phyloP scores from a whole-genome alignment of 64 coral and sea anemone species.

The Hydrozoanthus tunicans region DNA sequence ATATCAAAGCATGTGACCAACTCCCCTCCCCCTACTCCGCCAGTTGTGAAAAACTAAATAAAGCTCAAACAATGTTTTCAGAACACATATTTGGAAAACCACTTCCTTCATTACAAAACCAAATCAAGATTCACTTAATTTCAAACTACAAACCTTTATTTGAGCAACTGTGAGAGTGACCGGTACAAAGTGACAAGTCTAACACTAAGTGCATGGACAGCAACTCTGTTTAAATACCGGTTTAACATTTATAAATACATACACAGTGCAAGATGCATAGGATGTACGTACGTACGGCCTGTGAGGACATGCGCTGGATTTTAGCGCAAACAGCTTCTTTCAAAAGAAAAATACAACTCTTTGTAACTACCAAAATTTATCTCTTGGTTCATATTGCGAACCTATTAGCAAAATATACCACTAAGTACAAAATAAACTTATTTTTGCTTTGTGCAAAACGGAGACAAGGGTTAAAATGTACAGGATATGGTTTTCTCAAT shows the following conservation, averaged over 20 bases:
- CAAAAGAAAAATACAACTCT: not conserved
- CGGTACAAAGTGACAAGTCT: slow-evolving; percentile 43
- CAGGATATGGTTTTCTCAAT: not conserved
- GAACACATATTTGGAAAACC: not conserved
- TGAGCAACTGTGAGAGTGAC: slow-evolving; percentile 38
- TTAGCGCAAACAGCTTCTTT: not conserved
- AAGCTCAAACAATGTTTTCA: not conserved
- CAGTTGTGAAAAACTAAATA: too few relatives aligned
- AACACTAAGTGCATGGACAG: slow-evolving; percentile 20
- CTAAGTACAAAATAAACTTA: not conserved
- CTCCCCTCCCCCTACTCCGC: too few relatives aligned
- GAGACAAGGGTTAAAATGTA: slow-evolving; percentile 3
- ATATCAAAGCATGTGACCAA: not conserved
- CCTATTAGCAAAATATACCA: slow-evolving; percentile 38
- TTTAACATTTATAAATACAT: slow-evolving; percentile 48
- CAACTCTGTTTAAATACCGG: slow-evolving; percentile 35
- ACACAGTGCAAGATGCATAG: slow-evolving; percentile 11
- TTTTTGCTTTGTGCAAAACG: not conserved
- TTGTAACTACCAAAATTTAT: slow-evolving; percentile 31
- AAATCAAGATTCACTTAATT: not conserved
- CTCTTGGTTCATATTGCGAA: not conserved
- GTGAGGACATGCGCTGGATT: not conserved
- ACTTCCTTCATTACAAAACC: not conserved
- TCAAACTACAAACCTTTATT: slow-evolving; percentile 26
- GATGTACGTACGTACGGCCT: not conserved